phyloP scores from a whole-genome alignment of 2,113 vertebrate species.

The Neolamprologus caudopunctatus region DNA sequence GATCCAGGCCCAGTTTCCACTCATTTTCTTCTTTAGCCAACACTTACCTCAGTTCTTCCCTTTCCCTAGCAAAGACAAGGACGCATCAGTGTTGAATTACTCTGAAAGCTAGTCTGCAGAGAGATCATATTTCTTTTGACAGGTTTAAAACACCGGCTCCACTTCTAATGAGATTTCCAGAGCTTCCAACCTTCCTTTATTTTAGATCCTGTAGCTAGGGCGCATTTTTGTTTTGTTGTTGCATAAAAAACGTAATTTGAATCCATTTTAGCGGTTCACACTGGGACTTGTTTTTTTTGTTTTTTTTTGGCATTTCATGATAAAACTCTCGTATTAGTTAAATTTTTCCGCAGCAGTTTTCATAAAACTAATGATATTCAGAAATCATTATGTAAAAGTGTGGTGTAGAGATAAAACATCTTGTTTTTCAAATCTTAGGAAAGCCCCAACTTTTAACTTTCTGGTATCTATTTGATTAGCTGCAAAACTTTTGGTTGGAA shows the following conservation, averaged over 20 bases:
- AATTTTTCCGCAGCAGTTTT: neutral
- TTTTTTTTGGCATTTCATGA: neutral
- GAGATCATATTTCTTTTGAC: conserved; percentile 53
- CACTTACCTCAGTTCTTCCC: neutral
- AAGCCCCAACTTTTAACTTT: neutral
- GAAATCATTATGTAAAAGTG: neutral
- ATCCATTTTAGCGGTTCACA: neutral
- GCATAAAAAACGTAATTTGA: neutral
- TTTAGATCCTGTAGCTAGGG: neutral
- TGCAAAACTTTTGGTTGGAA: neutral
- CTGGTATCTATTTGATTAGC: conserved; percentile 20
- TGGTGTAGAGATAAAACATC: neutral
- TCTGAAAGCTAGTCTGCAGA: conserved; percentile 2
- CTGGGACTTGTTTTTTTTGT: neutral
- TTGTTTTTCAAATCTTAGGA: neutral
- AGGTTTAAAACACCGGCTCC: conserved; percentile 48
- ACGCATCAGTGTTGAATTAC: conserved; percentile 48
- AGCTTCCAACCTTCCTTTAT: conserved; percentile 34
- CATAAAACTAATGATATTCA: neutral
- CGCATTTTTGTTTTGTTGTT: neutral
- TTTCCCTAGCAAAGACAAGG: neutral
- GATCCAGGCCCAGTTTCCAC: conserved; percentile 20
- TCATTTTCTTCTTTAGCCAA: neutral
- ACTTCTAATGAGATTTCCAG: conserved; percentile 58
- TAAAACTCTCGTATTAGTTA: neutral